Evolutionary conservation across 2,113 vertebrate species (phyloP), one percentile per base, ranked within the genome.

Genomic region (Campylomormyrus numenius): DNA sequence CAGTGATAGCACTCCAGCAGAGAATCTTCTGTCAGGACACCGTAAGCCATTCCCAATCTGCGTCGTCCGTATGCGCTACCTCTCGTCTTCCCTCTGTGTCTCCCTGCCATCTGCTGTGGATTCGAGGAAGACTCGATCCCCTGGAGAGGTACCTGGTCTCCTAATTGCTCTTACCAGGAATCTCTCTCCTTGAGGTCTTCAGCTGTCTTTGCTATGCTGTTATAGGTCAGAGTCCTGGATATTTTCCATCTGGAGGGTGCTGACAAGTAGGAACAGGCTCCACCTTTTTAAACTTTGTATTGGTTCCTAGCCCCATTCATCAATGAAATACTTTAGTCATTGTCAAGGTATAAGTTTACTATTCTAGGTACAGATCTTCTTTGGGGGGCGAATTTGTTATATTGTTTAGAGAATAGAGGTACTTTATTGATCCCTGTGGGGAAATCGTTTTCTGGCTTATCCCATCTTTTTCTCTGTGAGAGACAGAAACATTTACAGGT

Each of bases 101-200:
- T 53, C 85, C 85, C 85, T 87, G 31, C 85, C 85, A 87, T 87
- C 85, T 87, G 85, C 50, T 31, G 10, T 35, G 31, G 85, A 56
- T 56, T 56, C 31, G 9, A 87, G 85, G 50, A 39, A 87, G 85
- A 87, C 50, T 87, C 50, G 13, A 53, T 87, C 27, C 85, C 50
- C 49, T 17, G 19, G 85, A 39, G 50, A 56, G n/a, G 45, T 42
- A n/a, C 85, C 48, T 27, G 1, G 85, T 35, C n/a, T 87, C n/a
- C 50, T 52, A 50, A 87, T 87, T 87, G 85, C 85, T 87, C 85
- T 56, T 87, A 56, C 45, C 19, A 3, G 83, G 45, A 46, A 10
- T 50, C n/a, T 87, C 85, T 53, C 50, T 87, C 85, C 85, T 87
- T 87, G 49, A 87, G 85, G 50, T 35, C 85, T 87, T 87, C 50